Base-by-base conservation (phyloP, 2,888 invertebrate genomes). In the Seira sanloemensis region DNA sequence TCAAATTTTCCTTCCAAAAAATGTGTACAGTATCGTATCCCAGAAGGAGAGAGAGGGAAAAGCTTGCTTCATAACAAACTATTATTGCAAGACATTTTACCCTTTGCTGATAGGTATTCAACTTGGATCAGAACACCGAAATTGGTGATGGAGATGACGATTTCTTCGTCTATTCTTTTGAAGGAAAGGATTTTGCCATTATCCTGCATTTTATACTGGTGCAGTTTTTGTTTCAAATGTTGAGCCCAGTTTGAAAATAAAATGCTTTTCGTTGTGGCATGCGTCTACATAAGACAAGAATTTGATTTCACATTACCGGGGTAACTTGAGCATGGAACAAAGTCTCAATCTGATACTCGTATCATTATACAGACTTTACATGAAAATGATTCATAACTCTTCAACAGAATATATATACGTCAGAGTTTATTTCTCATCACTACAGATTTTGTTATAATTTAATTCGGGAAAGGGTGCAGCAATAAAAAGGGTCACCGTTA, bases 1-100 rank as follows among this genome's bases (percentile, higher is more conserved):
- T 80, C 80, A 80, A 80, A 68, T 75, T 80, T 78, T 72, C 37
- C 1, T 67, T 54, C 67, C 5, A 37, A 37, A 37, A 37, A 37
- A 37, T 37, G 37, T 37, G 37, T 37, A 37, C 37, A 37, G 12
- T 37, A 37, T 37, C 37, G 37, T 37, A 37, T 9, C 37, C 37
- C n/a, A n/a, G n/a, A 66, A 66, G 75, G 37, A 21, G 66, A 23
- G 26, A n/a, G 23, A 4, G 68, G 37, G 19, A 68, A 68, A 75
- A 46, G 12, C 5, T 12, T 37, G 37, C 37, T 37, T 37, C 37
- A 37, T 37, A 37, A 37, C 37, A 37, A 37, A 37, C 37, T 37
- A 37, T 37, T 37, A 37, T 37, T 5, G 37, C 5, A 12, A 37
- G 37, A 37, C 37, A 12, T 37, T 37, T 37, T 37, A 37, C 7